Evolutionary conservation across 2,113 vertebrate species (phyloP), one percentile per base, ranked within the genome.

Genomic region (Gorsachius goisagi): DNA sequence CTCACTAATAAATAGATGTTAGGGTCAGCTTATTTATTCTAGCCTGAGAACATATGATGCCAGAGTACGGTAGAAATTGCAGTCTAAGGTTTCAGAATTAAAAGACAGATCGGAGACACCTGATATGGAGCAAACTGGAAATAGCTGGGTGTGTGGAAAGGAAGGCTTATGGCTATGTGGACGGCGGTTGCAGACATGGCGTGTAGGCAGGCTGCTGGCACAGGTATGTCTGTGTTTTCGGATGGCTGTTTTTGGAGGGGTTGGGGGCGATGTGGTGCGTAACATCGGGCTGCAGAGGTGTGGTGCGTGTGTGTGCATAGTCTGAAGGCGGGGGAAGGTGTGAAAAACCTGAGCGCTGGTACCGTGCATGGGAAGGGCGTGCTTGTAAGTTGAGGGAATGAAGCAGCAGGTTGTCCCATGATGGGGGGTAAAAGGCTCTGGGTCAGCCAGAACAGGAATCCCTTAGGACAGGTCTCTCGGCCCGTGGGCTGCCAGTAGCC

Each of bases 291-390:
- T 89, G 76, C 67, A 19, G 50, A 2, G 3, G 27, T n/a, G 66
- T 2, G 9, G n/a, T 13, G 19, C 3, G 0, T 5, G 9, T 27
- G 49, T 68, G 68, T 24, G n/a, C 19, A 2, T 8, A 3, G 47
- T 1, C 22, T 35, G 73, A 64, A 56, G 77, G 24, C 30, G 1
- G 37, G 58, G 27, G 33, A 19, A 19, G 6, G 23, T 27, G 53
- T n/a, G 39, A 56, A 1, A 5, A 35, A 15, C 50, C 9, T 11
- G 7, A 26, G 67, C 11, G 56, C 9, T 28, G 49, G 12, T 12
- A 21, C 19, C 28, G 69, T 37, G 44, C 27, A 4, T 11, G 50
- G 22, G 26, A 23, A 59, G 15, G 28, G 13, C 1, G 3, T 18
- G 14, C 1, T 37, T 21, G 4, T 18, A 14, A 14, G 7, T 4